Evolutionary conservation across 2,888 invertebrate genomes (phyloP).

Genomic region (Plagiodera versicolora): DNA sequence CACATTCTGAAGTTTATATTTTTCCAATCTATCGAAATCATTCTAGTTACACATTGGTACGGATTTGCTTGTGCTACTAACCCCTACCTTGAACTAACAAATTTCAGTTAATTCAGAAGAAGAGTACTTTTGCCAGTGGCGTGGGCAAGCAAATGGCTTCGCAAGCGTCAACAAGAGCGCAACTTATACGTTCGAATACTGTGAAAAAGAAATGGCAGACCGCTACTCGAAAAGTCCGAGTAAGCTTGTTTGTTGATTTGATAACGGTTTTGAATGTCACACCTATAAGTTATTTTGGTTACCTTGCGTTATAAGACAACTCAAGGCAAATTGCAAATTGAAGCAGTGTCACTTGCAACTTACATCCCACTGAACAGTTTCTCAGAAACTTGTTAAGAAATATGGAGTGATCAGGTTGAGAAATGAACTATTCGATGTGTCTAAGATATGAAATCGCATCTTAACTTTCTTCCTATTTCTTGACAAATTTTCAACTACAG

Average conservation of each 20-base stretch:
- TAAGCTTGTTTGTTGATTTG: slow-evolving; percentile 56
- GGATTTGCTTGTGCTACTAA: slow-evolving; percentile 3
- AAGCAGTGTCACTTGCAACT: too few species aligned
- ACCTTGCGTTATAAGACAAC: neutral
- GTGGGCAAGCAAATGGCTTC: slow-evolving; percentile 67
- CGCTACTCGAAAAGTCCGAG: slow-evolving; percentile 75
- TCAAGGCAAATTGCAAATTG: too few species aligned
- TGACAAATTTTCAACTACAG: too few species aligned
- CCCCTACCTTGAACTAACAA: slow-evolving; percentile 16
- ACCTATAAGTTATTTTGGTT: neutral
- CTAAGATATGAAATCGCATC: too few species aligned
- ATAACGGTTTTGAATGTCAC: neutral
- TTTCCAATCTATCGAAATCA: neutral
- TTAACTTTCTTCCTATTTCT: too few species aligned
- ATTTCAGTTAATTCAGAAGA: slow-evolving; percentile 61
- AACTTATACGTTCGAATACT: slow-evolving; percentile 50
- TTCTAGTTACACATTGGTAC: neutral
- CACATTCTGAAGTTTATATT: too few species aligned
- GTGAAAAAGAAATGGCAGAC: slow-evolving; percentile 65
- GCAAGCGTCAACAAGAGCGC: slow-evolving; percentile 62
- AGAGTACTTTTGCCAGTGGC: slow-evolving; percentile 62
- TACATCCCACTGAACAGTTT: too few species aligned
- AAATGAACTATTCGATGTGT: too few species aligned
- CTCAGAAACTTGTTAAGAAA: too few species aligned
- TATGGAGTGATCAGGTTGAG: too few species aligned